Base-by-base conservation (phyloP, 2,888 invertebrate species). In the Cataglyphis cursor region DNA sequence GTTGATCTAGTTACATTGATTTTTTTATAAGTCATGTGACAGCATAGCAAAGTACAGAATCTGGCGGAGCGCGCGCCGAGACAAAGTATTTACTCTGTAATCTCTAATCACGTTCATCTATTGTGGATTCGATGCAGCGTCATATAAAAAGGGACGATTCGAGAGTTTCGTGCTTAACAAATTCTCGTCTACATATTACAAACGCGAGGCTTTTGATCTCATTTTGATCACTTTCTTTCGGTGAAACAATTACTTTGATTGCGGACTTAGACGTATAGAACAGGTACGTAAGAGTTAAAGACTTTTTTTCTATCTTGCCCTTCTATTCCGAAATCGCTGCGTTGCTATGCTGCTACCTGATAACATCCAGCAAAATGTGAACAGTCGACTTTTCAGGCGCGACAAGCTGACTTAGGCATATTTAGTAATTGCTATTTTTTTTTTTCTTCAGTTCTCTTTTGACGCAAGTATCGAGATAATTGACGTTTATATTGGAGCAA, bases 251-350 rank as follows among this genome's bases (percentile, higher is more conserved):
- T 78, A 76, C 84, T 90, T 89, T 85, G 85, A 85, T 91, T 83
- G 78, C 74, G 48, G 57, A 80, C 85, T 87, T 87, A 90, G 80
- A 57, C 38, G 74, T 64, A 82, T 81, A 76, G 84, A 72, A 78
- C 89, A 90, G 89, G 88, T 89, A 90, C 88, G 68, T 80, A 86
- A 88, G 74, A 83, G 54, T 82, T 15, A 72, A 76, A 65, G n/a
- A 54, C 21, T 57, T 62, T 62, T 41, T 81, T 68, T 76, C 24
- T 10, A 15, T 59, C 28, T 18, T 18, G 15, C 24, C 35, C 54
- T 44, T 72, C 48, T 35, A 44, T 59, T 35, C 35, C 44, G 59
- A 21, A 44, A 78, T 59, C 59, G 73, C 72, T 59, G 41, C 9
- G 72, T 38, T 28, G 76, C 54, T 10, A 41, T 15, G 41, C 44